Base-by-base conservation (phyloP, 2,888 invertebrate species). In the Tetragnatha montana region DNA sequence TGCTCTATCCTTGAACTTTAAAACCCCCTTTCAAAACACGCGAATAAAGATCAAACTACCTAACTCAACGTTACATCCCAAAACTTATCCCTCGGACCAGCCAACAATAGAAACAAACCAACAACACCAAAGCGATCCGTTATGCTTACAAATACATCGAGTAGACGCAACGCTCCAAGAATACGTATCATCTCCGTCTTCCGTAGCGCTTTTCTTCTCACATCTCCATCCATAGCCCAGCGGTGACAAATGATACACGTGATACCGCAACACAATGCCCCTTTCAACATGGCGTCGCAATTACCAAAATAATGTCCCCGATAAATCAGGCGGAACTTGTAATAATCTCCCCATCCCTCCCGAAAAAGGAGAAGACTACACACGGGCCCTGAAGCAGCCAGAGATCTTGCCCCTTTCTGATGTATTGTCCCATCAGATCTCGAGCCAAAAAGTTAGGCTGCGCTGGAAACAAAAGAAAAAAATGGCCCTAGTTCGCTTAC, bases 311-410 rank as follows among this genome's bases (percentile, higher is more conserved):
- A 81, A 81, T 81, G 51, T 21, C 51, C 19, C 19, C 81, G 71
- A 81, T 81, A 81, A 81, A 81, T 81, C 81, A 73, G 71, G 0
- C 68, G 60, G 35, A 17, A 22, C 80, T 70, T 69, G 70, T 70
- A 80, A 80, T 70, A 80, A 80, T 80, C 80, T 69, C 51, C 76
- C 10, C 35, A 1, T 2, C 12, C 17, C 60, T 4, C 10, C 60
- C 12, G 12, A 60, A 60, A 60, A 60, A 60, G 17, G 60, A 60
- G 14, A 60, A 17, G 60, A n/a, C n/a, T n/a, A n/a, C n/a, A n/a
- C n/a, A 8, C 17, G 60, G 17, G 17, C 35, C 60, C 60, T 60
- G 78, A 78, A 60, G 22, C 71, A 70, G 8, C 81, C 22, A 47
- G 14, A 50, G 22, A 71, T 81, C 81, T 50, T 8, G 68, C n/a